Base-by-base conservation (phyloP, 2,888 invertebrate species). In the Idaea dimidiata region DNA sequence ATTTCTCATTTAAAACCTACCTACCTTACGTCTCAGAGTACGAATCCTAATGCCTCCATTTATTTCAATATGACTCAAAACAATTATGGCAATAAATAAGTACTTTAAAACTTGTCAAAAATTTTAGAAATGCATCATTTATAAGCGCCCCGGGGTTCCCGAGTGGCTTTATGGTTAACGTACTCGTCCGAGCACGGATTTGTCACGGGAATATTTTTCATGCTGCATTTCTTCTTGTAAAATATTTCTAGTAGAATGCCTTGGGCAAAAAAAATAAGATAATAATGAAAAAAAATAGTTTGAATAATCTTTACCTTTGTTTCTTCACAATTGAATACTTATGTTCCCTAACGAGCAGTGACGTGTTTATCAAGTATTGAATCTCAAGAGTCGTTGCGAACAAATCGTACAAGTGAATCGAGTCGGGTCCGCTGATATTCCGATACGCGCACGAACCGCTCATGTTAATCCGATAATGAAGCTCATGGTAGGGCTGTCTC, bases 341-440 rank as follows among this genome's bases (percentile, higher is more conserved):
- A 14, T 43, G 43, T 43, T 32, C 54, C 17, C 54, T 55, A 55
- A 55, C 54, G 18, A 59, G 66, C 71, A 62, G 66, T 65, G 58
- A 64, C 60, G 33, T 58, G 62, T 59, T 57, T 59, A 58, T 64
- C 59, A 56, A 8, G 59, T 43, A 16, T 43, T 43, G n/a, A 43
- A 59, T 43, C 43, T 56, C 18, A 4, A 16, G 10, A 56, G 14
- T 56, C 18, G 17, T 18, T 17, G 16, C 18, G 56, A 56, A 56
- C 56, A 56, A 56, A 56, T 56, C 56, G 56, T 17, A 56, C 56
- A 56, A 18, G 18, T 56, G 56, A 56, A 56, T 56, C 56, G 18
- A 56, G 17, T 56, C 56, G 17, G 17, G 56, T 56, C 14, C 18
- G 14, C 56, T 43, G 56, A 56, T 17, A 56, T 56, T 17, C 56